Percentiles rank a stretch among this genome's conserved stretches.
These are phyloP conservation scores for Catalaphyllia jardinei DNA, from an alignment of 64 coral and sea anemone genomes.

Conservation along the genomic window DNA sequence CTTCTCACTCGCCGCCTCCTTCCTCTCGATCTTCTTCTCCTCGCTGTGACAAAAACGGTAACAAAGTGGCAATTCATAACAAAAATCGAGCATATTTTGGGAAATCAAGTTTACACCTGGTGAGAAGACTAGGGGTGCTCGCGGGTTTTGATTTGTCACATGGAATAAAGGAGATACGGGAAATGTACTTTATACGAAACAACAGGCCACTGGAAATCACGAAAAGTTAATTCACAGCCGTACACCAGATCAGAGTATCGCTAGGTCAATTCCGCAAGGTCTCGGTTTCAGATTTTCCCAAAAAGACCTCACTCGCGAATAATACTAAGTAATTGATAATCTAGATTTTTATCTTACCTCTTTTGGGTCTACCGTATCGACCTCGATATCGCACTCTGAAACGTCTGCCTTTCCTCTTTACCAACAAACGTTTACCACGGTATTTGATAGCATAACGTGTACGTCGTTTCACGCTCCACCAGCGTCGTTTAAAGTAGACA, in stretches of 20 bases:
- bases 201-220: too few species aligned
- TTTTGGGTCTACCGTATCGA: background rate
- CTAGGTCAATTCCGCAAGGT: too few species aligned
- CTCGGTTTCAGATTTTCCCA: too few species aligned
- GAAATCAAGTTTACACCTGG: too few species aligned
- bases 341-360: background rate
- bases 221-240: too few species aligned
- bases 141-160: too few species aligned
- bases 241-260: too few species aligned
- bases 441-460: background rate
- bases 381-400: background rate
- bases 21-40: conserved; percentile 6
- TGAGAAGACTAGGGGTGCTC: too few species aligned
- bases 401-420: background rate
- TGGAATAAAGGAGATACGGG: too few species aligned
- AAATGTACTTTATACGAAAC: too few species aligned
- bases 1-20: background rate
- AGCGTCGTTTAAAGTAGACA: background rate
- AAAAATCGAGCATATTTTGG: background rate
- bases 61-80: background rate
- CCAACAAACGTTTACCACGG: background rate
- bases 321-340: background rate
- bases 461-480: background rate
- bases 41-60: background rate
- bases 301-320: too few species aligned